Base-by-base conservation (phyloP, 1,140 invertebrate genomes). In the Aphelinus certus region DNA sequence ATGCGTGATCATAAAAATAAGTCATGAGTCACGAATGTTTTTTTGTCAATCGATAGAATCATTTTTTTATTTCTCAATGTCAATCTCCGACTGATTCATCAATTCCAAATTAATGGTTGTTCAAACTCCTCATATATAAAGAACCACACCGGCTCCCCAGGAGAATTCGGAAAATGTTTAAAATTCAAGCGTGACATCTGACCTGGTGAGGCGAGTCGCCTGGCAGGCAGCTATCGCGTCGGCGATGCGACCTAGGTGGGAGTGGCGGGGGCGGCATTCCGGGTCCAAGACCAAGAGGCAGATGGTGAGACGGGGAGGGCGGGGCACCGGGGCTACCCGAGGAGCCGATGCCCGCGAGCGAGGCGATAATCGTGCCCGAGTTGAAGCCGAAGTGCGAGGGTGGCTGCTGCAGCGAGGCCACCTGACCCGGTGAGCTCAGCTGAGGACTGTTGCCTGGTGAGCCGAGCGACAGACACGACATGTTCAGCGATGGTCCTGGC, bases 161-260 rank as follows among this genome's bases (percentile, higher is more conserved):
- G 26, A 26, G 26, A 26, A 26, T 26, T 26, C 0, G 26, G 0
- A 26, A 26, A 26, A 26, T 26, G 53, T 71, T 64, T 56, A 70
- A 46, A 74, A 9, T 60, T 2, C 6, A 26, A 53, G 70, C 67
- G 80, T 78, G 26, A 26, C 26, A 26, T 26, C 26, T 26, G 26
- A 89, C 88, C 83, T 90, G 88, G 81, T 90, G 89, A 6, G 88
- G 89, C 60, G 89, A 90, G 75, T 93, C 92, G 9, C 89, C 89
- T n/a, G 26, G 26, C 26, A 89, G 80, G 48, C 89, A 90, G 79
- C 89, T 90, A 77, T 93, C 92, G 67, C 91, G 84, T 76, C 89
- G 89, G 64, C 90, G 81, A 75, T 85, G 79, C 69, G 82, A 83
- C 62, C 91, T 85, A 1, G 91, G 92, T 6, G 91, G 91, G 51